Conservation (phyloP, 2,888 invertebrate genomes). For the Chrysolina americana region DNA sequence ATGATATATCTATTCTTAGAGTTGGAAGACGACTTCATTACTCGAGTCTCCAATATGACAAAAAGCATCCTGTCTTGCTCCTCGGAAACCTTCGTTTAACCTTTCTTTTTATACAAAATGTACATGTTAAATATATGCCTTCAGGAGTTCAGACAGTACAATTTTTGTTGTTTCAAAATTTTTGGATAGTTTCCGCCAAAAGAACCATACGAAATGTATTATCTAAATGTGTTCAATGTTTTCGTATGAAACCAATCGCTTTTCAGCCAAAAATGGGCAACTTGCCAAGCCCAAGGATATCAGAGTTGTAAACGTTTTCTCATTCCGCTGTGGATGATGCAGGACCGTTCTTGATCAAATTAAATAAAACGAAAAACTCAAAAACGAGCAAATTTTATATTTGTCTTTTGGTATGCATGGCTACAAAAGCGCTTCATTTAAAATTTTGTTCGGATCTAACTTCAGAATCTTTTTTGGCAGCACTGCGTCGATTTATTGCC, state of each 20-base stretch:
- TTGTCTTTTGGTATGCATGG: constrained; percentile 24
- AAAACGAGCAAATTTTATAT: constrained; percentile 65
- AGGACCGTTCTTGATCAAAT: no score
- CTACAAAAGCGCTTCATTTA: constrained; percentile 25
- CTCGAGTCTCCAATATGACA: constrained; percentile 18
- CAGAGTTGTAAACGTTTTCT: no score
- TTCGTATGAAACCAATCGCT: no score
- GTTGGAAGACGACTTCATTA: constrained; percentile 7
- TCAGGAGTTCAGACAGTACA: constrained; percentile 19
- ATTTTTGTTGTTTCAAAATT: constrained; percentile 71
- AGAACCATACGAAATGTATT: no score
- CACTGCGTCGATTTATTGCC: constrained; percentile 18
- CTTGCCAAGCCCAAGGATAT: no score
- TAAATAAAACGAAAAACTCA: constrained; percentile 55
- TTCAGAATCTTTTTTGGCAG: constrained; percentile 19
- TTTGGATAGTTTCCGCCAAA: constrained; percentile 72
- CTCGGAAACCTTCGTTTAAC: background rate
- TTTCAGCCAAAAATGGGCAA: no score
- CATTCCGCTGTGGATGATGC: no score
- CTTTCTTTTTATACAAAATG: constrained; percentile 6
- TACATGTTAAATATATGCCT: constrained; percentile 10
- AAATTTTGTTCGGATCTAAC: constrained; percentile 21
- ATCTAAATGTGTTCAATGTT: no score
- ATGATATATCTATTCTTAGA: constrained; percentile 17
- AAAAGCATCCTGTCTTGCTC: constrained; percentile 33